These are phyloP conservation scores for Eidolon dupreanum DNA, from an alignment of 2,797 vertebrate genomes.

Conservation along the genomic window DNA sequence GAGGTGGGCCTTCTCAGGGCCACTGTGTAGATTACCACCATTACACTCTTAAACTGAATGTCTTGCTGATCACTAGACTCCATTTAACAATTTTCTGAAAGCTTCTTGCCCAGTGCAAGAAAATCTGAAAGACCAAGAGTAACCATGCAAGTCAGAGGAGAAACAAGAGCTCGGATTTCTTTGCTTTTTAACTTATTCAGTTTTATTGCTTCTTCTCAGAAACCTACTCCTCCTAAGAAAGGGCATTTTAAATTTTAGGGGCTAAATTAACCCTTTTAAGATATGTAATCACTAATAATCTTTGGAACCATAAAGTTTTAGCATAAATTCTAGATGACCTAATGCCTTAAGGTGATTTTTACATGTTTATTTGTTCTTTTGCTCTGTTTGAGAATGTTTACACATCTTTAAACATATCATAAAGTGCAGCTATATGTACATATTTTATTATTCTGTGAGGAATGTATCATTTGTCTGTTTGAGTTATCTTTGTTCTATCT, in stretches of 20 bases:
- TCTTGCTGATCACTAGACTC: not conserved
- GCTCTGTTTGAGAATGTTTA: not conserved
- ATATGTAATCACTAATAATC: not conserved
- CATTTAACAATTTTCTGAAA: not conserved
- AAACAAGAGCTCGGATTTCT: not conserved
- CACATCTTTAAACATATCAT: not conserved
- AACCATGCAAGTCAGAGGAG: not conserved
- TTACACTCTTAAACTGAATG: not conserved
- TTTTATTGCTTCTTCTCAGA: not conserved
- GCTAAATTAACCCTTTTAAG: not conserved
- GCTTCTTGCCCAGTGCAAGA: not conserved
- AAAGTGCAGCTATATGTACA: not conserved
- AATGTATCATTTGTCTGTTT: not conserved
- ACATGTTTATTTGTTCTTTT: not conserved
- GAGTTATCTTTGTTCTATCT: not conserved
- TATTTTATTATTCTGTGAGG: not conserved
- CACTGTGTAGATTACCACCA: not conserved
- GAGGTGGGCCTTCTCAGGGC: not conserved
- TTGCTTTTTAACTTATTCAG: not conserved
- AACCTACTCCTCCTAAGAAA: not conserved
- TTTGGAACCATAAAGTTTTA: not conserved
- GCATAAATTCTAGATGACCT: not conserved
- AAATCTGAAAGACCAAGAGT: not conserved
- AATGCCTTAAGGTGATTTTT: not conserved
- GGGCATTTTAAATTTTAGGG: not conserved